Evolutionary conservation across 2,888 invertebrate genomes (phyloP), one percentile per base, ranked within the genome.

Genomic region (Ernsta delagoae): DNA sequence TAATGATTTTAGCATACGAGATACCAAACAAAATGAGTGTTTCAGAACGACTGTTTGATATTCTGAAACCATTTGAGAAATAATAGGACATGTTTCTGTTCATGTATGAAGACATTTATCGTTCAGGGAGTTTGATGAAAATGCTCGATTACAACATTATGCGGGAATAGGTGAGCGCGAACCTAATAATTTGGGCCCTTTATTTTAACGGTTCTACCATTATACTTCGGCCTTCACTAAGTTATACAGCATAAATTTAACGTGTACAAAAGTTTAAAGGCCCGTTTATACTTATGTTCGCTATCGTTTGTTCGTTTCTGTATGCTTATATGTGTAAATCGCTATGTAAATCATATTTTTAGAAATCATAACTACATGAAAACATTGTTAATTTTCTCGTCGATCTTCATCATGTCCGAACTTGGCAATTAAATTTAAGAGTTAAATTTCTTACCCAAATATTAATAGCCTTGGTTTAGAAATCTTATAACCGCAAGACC

Each of bases 41-140:
- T 78, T 71, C 71, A 70, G 78, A 83, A 86, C 84, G 78, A 81
- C 81, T 86, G 79, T 88, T 90, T 90, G 87, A 90, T 90, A 90
- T 88, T 89, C 89, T 80, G 86, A 87, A 87, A 86, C 85, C 85
- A 90, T 88, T 88, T 84, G 83, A 78, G 84, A 85, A 88, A 88
- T 90, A 87, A 90, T 87, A 88, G 82, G 81, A 83, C 79, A 84
- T 82, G 82, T 83, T 83, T 75, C 76, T 78, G 82, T 81, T 85
- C 83, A 80, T 80, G 79, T 72, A 9, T 24, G 78, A 76, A 81
- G 81, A 85, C 78, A 81, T 84, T 82, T 81, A 80, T 79, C 79
- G 78, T 79, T 80, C 70, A 70, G 69, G 70, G 77, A 80, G 80
- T 84, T 83, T 83, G 80, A 85, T 82, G 82, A 80, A 85, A 86